Conservation (phyloP, 2,888 invertebrate genomes). For the Polydrusus tereticollis region DNA sequence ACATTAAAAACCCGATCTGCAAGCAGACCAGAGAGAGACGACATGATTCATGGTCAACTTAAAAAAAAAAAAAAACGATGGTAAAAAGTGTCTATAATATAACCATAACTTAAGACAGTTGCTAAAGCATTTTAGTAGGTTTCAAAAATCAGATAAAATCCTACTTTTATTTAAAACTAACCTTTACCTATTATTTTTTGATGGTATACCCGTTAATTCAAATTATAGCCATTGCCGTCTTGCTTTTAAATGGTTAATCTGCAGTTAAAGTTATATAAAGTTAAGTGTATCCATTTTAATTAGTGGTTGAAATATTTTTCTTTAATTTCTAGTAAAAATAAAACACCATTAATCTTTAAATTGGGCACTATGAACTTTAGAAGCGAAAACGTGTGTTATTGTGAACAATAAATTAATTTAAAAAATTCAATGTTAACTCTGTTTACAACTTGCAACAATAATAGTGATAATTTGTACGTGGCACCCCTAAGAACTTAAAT, state of each 20-base stretch:
- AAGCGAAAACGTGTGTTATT: neutral
- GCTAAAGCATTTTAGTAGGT: neutral
- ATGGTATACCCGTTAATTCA: neutral
- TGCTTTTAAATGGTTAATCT: neutral
- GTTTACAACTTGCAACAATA: neutral
- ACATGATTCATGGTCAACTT: constrained; percentile 20
- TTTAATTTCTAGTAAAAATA: no score
- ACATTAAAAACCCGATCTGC: constrained; percentile 22
- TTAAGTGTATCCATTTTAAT: no score
- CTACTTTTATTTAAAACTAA: no score
- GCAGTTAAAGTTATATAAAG: no score
- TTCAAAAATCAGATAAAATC: constrained; percentile 13
- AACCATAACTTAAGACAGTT: constrained; percentile 18
- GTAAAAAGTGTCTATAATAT: neutral
- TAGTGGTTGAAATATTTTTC: no score
- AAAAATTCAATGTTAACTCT: neutral
- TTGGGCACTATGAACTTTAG: neutral
- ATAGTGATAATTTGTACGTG: neutral
- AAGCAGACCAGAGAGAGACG: constrained; percentile 10
- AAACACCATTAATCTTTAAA: neutral
- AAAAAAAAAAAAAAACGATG: constrained; percentile 1
- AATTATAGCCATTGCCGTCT: constrained; percentile 1
- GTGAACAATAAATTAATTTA: neutral
- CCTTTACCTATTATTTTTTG: no score
- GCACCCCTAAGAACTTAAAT: constrained; percentile 1